Conservation (phyloP, 2,113 vertebrate species). For the Percopsis transmontana region DNA sequence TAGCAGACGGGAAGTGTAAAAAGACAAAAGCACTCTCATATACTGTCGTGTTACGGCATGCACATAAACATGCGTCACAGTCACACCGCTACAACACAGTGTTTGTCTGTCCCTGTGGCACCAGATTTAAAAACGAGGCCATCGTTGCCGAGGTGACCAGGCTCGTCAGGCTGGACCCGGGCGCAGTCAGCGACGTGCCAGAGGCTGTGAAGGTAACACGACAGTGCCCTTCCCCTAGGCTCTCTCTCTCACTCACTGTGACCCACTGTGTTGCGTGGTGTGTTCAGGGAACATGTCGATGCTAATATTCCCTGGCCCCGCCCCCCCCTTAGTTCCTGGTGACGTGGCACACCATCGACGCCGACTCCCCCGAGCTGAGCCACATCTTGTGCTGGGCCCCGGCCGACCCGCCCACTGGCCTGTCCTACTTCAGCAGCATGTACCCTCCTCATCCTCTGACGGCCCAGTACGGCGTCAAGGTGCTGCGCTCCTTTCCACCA, state of each 20-base stretch:
- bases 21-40: too few species aligned
- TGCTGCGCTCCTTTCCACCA: conserved; percentile 96
- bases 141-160: conserved; percentile 95
- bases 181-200: conserved; percentile 92
- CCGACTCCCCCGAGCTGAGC: conserved; percentile 95
- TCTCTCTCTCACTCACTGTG: background rate
- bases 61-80: too few species aligned
- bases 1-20: too few species aligned
- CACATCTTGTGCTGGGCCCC: conserved; percentile 96
- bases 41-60: too few species aligned
- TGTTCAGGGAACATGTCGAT: background rate
- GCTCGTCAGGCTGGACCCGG: conserved; percentile 92
- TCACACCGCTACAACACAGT: background rate
- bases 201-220: conserved; percentile 92
- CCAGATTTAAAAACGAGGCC: conserved; percentile 96
- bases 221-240: background rate
- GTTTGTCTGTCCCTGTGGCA: background rate
- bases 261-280: background rate
- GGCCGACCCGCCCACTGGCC: conserved; percentile 93
- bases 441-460: conserved; percentile 97
- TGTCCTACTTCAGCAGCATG: conserved; percentile 99
- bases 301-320: conserved; percentile 8
- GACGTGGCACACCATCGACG: conserved; percentile 98
- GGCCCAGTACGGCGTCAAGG: conserved; percentile 96
- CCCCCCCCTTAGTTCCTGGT: conserved; percentile 86